phyloP scores from a whole-genome alignment of 2,113 vertebrate genomes.

The Oreocharis arfaki region DNA sequence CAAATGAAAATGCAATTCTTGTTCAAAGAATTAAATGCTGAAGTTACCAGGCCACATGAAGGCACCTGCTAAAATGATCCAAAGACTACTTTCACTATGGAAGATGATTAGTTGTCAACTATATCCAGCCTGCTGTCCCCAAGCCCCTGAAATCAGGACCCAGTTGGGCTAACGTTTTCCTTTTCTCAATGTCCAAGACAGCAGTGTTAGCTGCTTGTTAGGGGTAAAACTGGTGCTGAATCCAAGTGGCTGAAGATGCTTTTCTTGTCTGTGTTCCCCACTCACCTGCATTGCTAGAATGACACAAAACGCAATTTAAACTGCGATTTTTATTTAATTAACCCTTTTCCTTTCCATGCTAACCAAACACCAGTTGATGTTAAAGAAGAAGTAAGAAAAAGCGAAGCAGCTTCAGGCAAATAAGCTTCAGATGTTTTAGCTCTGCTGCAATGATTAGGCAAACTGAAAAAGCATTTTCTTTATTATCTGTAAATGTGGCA shows the following conservation, averaged over 20 bases:
- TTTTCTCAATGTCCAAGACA: not conserved
- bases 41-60: not conserved
- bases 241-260: not conserved
- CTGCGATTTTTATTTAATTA: not conserved
- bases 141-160: not conserved
- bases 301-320: not conserved
- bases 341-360: not conserved
- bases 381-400: not conserved
- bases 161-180: not conserved
- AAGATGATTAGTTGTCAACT: not conserved
- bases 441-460: not conserved
- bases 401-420: not conserved
- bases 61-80: not conserved
- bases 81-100: not conserved
- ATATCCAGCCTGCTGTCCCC: not conserved
- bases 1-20: not conserved
- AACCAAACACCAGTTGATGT: not conserved
- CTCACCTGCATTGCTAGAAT: not conserved
- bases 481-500: not conserved
- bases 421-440: not conserved
- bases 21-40: not conserved
- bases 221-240: not conserved
- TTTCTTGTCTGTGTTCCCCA: not conserved
- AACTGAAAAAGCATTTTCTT: not conserved
- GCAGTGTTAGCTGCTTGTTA: not conserved